These are phyloP conservation scores for Bathynomus jamesi DNA, from an alignment of 1,140 invertebrate species.

Conservation along the genomic window DNA sequence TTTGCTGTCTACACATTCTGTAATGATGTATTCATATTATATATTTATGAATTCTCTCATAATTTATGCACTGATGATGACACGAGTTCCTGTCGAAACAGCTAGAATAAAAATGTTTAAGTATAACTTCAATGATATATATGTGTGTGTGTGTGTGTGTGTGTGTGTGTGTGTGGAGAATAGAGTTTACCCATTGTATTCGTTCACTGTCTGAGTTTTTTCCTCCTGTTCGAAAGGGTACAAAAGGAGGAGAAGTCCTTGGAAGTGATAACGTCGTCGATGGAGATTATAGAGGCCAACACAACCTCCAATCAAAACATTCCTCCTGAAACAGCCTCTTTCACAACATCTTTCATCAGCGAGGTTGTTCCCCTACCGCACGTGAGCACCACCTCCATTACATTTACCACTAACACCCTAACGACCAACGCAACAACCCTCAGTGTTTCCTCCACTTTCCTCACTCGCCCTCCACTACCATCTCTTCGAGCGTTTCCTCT, in stretches of 20 bases:
- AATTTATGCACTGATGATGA: no score
- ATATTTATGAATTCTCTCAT: no score
- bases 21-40: no score
- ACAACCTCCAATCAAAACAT: not conserved
- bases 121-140: no score
- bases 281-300: not conserved
- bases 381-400: not conserved
- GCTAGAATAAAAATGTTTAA: no score
- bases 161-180: no score
- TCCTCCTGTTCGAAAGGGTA: not conserved
- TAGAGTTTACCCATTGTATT: no score
- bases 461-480: not conserved
- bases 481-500: not conserved
- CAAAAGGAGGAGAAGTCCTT: not conserved
- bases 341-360: not conserved
- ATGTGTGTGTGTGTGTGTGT: no score
- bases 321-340: not conserved
- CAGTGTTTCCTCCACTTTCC: not conserved
- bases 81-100: no score
- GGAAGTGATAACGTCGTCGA: not conserved
- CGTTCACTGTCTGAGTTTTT: no score
- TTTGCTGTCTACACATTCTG: no score
- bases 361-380: not conserved
- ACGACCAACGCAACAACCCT: not conserved
- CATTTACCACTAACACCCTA: not conserved